Percentiles rank a stretch among this genome's conserved stretches.
These are phyloP conservation scores for Drosophila prosaltans DNA, from an alignment of 1,140 invertebrate species.

Conservation along the genomic window DNA sequence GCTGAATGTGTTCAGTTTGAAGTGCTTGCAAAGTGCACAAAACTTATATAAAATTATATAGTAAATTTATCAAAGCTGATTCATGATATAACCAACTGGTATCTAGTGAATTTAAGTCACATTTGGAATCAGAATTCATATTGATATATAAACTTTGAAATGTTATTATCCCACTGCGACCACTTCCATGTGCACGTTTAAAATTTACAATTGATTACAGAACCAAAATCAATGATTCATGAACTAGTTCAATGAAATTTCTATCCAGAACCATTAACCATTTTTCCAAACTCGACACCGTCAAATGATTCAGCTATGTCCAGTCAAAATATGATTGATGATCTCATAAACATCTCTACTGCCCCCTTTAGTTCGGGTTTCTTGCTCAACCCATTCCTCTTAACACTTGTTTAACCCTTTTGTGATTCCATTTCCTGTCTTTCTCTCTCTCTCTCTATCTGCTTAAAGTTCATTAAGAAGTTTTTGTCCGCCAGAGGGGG, in stretches of 20 bases:
- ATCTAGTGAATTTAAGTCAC: too few relatives aligned
- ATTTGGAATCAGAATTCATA: too few relatives aligned
- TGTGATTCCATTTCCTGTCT: constrained; percentile 26
- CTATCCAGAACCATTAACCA: neutral
- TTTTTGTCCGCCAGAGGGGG: constrained; percentile 33
- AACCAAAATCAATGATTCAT: neutral
- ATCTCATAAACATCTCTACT: constrained; percentile 21
- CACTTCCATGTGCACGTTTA: too few relatives aligned
- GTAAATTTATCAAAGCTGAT: too few relatives aligned
- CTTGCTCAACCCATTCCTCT: constrained; percentile 6
- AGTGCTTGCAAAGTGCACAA: too few relatives aligned
- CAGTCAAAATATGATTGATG: constrained; percentile 73
- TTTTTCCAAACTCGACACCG: constrained; percentile 24
- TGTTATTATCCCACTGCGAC: too few relatives aligned
- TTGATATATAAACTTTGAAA: too few relatives aligned
- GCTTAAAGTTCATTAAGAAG: constrained; percentile 76
- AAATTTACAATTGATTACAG: neutral
- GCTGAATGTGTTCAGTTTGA: too few relatives aligned
- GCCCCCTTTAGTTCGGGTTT: neutral
- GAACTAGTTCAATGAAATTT: neutral
- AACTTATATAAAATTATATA: too few relatives aligned
- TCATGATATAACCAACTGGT: too few relatives aligned
- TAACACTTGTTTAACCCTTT: constrained; percentile 79
- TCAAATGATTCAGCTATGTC: constrained; percentile 59
- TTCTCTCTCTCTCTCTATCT: neutral